Conservation (phyloP, 1,140 invertebrate species). For the Drosophila seguyi region DNA sequence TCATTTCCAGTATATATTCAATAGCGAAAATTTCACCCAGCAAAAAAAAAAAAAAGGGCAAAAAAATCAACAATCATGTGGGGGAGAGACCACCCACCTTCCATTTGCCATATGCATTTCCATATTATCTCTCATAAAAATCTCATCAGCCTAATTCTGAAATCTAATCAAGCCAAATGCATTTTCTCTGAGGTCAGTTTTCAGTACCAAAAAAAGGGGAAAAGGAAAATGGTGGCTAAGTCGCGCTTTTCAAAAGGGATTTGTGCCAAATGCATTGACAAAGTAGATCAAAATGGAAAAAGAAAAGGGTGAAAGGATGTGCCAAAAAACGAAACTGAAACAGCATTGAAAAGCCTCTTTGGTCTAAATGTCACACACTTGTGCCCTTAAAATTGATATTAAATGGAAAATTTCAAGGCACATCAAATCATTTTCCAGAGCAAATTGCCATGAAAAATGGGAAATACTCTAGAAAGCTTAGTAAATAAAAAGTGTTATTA, state of each 20-base stretch:
- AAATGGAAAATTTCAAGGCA: slow-evolving; percentile 60
- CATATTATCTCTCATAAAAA: slow-evolving; percentile 47
- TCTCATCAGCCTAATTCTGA: slow-evolving; percentile 63
- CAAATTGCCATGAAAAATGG: slow-evolving; percentile 31
- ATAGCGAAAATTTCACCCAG: slow-evolving; percentile 54
- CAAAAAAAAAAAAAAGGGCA: slow-evolving; percentile 4
- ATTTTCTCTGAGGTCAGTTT: slow-evolving; percentile 58
- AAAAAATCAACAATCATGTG: slow-evolving; percentile 26
- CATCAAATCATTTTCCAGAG: slow-evolving; percentile 54
- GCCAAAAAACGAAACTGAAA: slow-evolving; percentile 20
- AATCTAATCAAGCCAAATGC: slow-evolving; percentile 78
- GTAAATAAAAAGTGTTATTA: not conserved
- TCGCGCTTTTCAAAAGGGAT: slow-evolving; percentile 54
- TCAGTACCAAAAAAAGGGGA: not conserved
- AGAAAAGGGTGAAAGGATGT: slow-evolving; percentile 35
- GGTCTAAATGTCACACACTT: slow-evolving; percentile 23
- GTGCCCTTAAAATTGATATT: slow-evolving; percentile 25
- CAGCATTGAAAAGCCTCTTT: slow-evolving; percentile 10
- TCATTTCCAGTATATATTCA: slow-evolving; percentile 52
- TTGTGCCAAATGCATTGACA: slow-evolving; percentile 55
- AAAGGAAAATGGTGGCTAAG: slow-evolving; percentile 25
- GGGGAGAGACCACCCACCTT: slow-evolving; percentile 21
- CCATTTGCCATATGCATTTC: slow-evolving; percentile 44
- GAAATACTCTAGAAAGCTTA: not conserved
- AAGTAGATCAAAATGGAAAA: slow-evolving; percentile 42